Evolutionary conservation across 2,113 vertebrate species (phyloP).

Genomic region (Ciconia maguari): DNA sequence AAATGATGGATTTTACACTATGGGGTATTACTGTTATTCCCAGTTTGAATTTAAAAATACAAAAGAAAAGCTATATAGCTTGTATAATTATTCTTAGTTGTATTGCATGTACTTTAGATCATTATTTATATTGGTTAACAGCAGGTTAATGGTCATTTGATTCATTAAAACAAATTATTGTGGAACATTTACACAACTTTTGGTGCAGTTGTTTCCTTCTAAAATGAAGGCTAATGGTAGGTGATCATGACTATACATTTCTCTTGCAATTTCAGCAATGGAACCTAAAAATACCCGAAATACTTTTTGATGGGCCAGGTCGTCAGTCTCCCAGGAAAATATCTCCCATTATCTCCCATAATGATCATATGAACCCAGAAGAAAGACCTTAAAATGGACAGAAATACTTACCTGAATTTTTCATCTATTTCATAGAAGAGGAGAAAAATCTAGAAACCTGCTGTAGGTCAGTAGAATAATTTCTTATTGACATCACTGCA

Average conservation of each 20-base stretch:
- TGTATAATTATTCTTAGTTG: neutral
- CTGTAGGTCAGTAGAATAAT: neutral
- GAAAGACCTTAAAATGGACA: neutral
- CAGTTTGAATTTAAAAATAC: neutral
- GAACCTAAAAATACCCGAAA: neutral
- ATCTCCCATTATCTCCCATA: neutral
- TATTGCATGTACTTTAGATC: accelerated
- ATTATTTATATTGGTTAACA: neutral
- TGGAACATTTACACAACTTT: neutral
- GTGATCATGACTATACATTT: neutral
- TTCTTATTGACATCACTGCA: neutral
- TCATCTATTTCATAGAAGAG: neutral
- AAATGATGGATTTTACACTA: neutral
- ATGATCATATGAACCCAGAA: accelerated
- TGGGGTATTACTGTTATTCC: neutral
- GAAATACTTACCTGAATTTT: neutral
- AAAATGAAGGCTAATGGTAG: neutral
- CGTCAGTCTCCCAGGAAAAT: neutral
- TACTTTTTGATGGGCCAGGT: neutral
- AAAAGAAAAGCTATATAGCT: neutral
- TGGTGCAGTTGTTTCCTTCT: neutral
- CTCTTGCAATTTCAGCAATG: neutral
- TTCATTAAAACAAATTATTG: neutral
- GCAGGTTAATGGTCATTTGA: neutral
- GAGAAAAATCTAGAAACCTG: neutral